These are phyloP conservation scores for Smutsia gigantea DNA, from an alignment of 2,797 vertebrate genomes.

Conservation along the genomic window DNA sequence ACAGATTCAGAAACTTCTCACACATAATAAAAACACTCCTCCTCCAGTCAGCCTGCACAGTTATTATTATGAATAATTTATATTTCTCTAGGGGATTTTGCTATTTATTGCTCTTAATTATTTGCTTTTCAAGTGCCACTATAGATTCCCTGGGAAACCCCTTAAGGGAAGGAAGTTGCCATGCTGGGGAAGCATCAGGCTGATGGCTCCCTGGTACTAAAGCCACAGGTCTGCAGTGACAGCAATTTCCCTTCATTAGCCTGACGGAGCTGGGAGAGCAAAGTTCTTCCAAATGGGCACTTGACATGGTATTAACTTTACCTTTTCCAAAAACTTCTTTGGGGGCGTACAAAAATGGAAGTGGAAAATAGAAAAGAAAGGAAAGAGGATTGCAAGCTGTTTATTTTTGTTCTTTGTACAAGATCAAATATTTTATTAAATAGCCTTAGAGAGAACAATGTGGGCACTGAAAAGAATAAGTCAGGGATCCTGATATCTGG, in stretches of 20 bases:
- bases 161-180: conserved; percentile 63
- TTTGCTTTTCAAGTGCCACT: conserved; percentile 67
- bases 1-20: conserved; percentile 26
- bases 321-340: conserved; percentile 49
- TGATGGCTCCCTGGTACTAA: conserved; percentile 34
- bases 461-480: background rate
- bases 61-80: conserved; percentile 68
- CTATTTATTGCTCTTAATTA: conserved; percentile 78
- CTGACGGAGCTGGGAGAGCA: background rate
- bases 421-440: conserved; percentile 50
- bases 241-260: conserved; percentile 66
- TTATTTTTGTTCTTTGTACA: conserved; percentile 29
- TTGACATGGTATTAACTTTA: conserved; percentile 57
- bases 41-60: conserved; percentile 31
- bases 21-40: conserved; percentile 20
- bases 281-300: conserved; percentile 52
- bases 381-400: background rate
- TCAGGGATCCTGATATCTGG: background rate
- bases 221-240: background rate
- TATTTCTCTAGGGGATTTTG: conserved; percentile 59
- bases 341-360: background rate
- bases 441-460: background rate
- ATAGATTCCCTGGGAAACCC: conserved; percentile 54
- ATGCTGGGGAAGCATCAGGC: conserved; percentile 14
- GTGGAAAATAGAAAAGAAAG: conserved; percentile 1